Evolutionary conservation across 2,888 invertebrate genomes (phyloP).

Genomic region (Tigriopus californicus): DNA sequence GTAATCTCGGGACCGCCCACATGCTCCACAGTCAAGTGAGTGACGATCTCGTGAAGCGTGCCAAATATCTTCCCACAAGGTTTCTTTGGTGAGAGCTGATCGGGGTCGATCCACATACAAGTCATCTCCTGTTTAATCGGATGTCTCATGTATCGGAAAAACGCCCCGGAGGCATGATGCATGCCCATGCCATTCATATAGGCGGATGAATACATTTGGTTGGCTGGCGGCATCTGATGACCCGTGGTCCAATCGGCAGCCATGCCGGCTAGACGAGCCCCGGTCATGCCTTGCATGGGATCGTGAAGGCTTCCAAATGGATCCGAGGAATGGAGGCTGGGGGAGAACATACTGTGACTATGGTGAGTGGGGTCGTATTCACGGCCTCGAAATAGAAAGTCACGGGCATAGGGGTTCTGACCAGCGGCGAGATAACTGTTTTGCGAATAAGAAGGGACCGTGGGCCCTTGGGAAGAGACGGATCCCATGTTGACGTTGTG

Average conservation of each 20-base stretch:
- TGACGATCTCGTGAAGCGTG: slow-evolving; percentile 87
- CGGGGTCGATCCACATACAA: slow-evolving; percentile 80
- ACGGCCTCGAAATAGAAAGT: too few relatives aligned
- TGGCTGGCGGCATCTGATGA: slow-evolving; percentile 9
- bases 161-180: background rate
- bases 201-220: slow-evolving; percentile 1
- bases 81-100: slow-evolving; percentile 42
- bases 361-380: too few relatives aligned
- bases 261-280: slow-evolving; percentile 21
- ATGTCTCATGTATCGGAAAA: slow-evolving; percentile 74
- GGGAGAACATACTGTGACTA: too few relatives aligned
- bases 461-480: too few relatives aligned
- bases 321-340: background rate
- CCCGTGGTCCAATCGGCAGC: slow-evolving; percentile 17
- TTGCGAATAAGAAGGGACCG: too few relatives aligned
- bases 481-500: too few relatives aligned
- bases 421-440: too few relatives aligned
- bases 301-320: slow-evolving; percentile 24
- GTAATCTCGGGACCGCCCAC: slow-evolving; percentile 94
- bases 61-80: slow-evolving; percentile 81
- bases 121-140: slow-evolving; percentile 53
- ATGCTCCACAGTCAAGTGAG: slow-evolving; percentile 90
- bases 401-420: too few relatives aligned
- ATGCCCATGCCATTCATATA: slow-evolving; percentile 20
- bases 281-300: slow-evolving; percentile 12